Percentiles rank a stretch among this genome's conserved stretches.
These are phyloP conservation scores for Bedellia somnulentella DNA, from an alignment of 2,888 invertebrate species.

Conservation along the genomic window DNA sequence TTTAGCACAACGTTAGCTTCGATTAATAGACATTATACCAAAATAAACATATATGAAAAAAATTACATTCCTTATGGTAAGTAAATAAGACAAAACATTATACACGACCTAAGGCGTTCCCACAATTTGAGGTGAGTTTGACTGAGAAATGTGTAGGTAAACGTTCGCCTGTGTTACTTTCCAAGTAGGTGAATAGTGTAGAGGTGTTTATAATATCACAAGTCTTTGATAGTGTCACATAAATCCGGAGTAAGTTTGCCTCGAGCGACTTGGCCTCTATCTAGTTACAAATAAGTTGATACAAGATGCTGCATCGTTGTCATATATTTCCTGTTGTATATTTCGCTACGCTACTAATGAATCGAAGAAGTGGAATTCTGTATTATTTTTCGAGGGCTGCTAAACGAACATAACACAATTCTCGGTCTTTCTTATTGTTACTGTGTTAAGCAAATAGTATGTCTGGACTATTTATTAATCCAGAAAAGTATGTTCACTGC, in stretches of 20 bases:
- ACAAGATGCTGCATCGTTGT: no score
- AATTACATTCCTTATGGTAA: background rate
- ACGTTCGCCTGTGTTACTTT: background rate
- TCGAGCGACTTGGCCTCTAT: slow-evolving; percentile 10
- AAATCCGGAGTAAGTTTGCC: slow-evolving; percentile 25
- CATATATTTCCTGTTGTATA: background rate
- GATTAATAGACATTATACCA: no score
- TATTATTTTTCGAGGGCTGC: background rate
- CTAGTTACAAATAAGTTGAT: background rate
- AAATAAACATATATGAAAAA: background rate
- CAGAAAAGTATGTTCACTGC: no score
- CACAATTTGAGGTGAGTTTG: background rate
- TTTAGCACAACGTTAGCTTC: no score
- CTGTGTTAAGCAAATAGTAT: background rate
- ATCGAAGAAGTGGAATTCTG: background rate
- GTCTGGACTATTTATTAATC: slow-evolving; percentile 14
- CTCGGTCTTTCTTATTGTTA: background rate
- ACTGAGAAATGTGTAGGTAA: background rate
- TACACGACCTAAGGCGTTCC: background rate
- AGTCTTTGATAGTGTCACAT: slow-evolving; percentile 28
- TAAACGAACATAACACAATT: background rate
- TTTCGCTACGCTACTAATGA: background rate
- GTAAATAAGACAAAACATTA: background rate
- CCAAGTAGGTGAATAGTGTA: background rate
- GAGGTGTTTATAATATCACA: background rate